Conservation (phyloP, 2,888 invertebrate genomes). For the Enchytraeus crypticus region DNA sequence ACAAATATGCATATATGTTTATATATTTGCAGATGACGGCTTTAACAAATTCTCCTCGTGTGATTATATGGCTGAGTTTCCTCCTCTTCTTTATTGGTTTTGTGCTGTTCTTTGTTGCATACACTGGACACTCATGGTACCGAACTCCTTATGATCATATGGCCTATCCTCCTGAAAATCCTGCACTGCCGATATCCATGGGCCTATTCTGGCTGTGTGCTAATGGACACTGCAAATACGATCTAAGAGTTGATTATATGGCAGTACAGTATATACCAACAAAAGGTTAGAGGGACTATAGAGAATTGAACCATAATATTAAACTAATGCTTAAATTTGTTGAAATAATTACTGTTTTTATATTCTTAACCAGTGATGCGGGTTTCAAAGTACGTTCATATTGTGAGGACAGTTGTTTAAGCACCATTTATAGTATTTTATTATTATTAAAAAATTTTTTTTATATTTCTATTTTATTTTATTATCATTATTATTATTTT, state of each 20-base stretch:
- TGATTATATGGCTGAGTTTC: slow-evolving; percentile 6
- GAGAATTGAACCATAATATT: too few species aligned
- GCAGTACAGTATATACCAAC: slow-evolving; percentile 12
- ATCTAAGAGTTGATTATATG: slow-evolving; percentile 15
- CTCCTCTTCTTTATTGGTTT: slow-evolving; percentile 9
- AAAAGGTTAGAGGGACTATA: slow-evolving; percentile 1
- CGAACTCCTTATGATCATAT: slow-evolving; percentile 3
- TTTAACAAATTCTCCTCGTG: background rate
- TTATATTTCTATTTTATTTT: too few species aligned
- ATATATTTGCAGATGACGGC: too few species aligned
- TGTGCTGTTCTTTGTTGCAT: slow-evolving; percentile 14
- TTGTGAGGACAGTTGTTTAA: too few species aligned
- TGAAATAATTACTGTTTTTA: too few species aligned
- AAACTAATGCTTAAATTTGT: too few species aligned
- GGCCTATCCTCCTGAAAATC: slow-evolving; percentile 4
- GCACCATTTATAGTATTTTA: too few species aligned
- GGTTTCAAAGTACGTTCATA: too few species aligned
- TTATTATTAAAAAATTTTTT: too few species aligned
- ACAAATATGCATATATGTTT: too few species aligned
- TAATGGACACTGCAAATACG: slow-evolving; percentile 10
- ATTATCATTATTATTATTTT: too few species aligned
- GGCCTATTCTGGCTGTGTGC: slow-evolving; percentile 19
- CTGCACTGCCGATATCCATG: slow-evolving; percentile 6
- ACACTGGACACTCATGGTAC: slow-evolving; percentile 13
- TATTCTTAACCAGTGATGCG: too few species aligned